These are phyloP conservation scores for Eretmochelys imbricata DNA, from an alignment of 2,113 vertebrate genomes.

Conservation along the genomic window DNA sequence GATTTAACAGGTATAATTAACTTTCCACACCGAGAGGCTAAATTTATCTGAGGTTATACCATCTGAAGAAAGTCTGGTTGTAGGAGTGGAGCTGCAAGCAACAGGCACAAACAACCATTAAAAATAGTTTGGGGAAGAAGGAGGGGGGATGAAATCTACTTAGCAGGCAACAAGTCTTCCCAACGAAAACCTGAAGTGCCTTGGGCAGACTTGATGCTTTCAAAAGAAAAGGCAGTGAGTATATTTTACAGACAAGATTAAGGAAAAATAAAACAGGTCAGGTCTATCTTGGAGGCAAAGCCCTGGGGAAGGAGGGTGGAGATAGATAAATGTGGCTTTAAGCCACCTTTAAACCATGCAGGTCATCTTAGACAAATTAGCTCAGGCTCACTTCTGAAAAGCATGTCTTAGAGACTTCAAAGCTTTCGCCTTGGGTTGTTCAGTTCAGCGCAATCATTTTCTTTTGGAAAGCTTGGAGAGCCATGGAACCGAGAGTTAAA, in stretches of 20 bases:
- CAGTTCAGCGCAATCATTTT: fast-evolving
- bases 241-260: background rate
- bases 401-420: background rate
- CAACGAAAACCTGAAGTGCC: background rate
- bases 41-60: background rate
- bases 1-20: background rate
- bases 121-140: background rate
- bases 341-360: no score
- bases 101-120: background rate
- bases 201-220: background rate
- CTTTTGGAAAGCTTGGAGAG: background rate
- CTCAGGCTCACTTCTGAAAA: background rate
- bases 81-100: background rate
- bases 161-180: background rate
- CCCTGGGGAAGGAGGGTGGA: background rate
- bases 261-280: background rate
- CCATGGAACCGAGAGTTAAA: background rate
- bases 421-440: background rate
- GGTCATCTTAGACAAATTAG: background rate
- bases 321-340: background rate
- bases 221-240: background rate
- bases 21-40: fast-evolving
- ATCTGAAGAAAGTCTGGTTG: background rate
- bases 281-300: background rate
- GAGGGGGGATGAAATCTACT: background rate